Evolutionary conservation across 2,888 invertebrate genomes (phyloP).

Genomic region (Ptychoptera contaminata): DNA sequence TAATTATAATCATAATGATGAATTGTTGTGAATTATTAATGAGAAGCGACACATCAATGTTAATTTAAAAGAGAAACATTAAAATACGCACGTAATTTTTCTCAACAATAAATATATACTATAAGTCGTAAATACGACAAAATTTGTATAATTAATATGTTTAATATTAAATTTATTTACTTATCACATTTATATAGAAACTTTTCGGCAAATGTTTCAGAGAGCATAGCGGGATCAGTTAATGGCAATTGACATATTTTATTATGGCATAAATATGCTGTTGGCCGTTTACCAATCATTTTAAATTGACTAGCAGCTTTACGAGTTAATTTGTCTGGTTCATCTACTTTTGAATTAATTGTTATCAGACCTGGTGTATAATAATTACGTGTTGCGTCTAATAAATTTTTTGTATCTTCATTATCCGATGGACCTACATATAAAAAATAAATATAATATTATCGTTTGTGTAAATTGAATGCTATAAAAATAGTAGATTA

Average conservation of each 20-base stretch:
- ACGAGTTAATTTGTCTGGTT: conserved; percentile 21
- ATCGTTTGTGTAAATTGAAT: neutral
- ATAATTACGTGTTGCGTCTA: conserved; percentile 25
- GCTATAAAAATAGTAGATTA: too few relatives aligned
- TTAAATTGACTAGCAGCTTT: conserved; percentile 25
- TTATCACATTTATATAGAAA: conserved; percentile 4
- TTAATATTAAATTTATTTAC: conserved; percentile 5
- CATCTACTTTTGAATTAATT: conserved; percentile 17
- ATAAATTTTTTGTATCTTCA: conserved; percentile 20
- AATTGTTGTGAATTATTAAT: too few relatives aligned
- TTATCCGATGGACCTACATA: conserved; percentile 16
- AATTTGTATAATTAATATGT: too few relatives aligned
- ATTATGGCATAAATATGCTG: conserved; percentile 30
- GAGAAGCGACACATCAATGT: too few relatives aligned
- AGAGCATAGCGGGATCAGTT: conserved; percentile 18
- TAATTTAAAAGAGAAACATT: too few relatives aligned
- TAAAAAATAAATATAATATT: neutral
- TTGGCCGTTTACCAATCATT: conserved; percentile 26
- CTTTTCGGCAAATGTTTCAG: conserved; percentile 1
- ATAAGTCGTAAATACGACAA: too few relatives aligned
- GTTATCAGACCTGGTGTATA: conserved; percentile 30
- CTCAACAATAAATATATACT: too few relatives aligned
- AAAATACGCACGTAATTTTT: too few relatives aligned
- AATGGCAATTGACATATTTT: conserved; percentile 28
- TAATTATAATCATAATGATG: too few relatives aligned